Conservation (phyloP, 2,888 invertebrate genomes). For the Muschampia plurimacula region DNA sequence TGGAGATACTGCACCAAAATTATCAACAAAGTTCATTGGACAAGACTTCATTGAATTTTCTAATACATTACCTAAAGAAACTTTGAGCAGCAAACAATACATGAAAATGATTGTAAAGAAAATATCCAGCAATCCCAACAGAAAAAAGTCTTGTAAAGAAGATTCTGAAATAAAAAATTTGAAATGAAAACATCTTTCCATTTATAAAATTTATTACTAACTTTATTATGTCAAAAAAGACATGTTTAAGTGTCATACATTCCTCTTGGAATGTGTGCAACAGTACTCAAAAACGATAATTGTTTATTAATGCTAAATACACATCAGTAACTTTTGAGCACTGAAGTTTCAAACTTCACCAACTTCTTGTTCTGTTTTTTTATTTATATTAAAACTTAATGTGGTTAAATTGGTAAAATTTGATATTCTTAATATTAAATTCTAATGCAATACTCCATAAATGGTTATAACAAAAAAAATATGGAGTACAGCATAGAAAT, state of each 20-base stretch:
- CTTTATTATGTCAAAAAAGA: slow-evolving; percentile 78
- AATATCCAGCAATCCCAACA: slow-evolving; percentile 73
- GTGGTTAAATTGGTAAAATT: slow-evolving; percentile 57
- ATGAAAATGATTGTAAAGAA: slow-evolving; percentile 75
- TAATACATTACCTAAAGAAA: slow-evolving; percentile 47
- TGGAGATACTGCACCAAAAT: slow-evolving; percentile 42
- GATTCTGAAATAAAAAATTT: slow-evolving; percentile 49
- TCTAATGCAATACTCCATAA: slow-evolving; percentile 53
- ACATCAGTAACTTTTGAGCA: slow-evolving; percentile 59
- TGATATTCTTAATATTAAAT: slow-evolving; percentile 56
- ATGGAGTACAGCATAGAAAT: slow-evolving; percentile 66
- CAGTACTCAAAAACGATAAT: slow-evolving; percentile 59
- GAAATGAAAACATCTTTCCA: slow-evolving; percentile 45
- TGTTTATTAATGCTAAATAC: slow-evolving; percentile 48
- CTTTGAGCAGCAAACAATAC: slow-evolving; percentile 56
- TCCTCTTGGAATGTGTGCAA: slow-evolving; percentile 69
- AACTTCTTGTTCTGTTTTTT: slow-evolving; percentile 42
- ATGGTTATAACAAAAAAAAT: slow-evolving; percentile 46
- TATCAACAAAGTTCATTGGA: slow-evolving; percentile 57
- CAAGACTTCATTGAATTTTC: slow-evolving; percentile 70
- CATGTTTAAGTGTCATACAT: slow-evolving; percentile 65
- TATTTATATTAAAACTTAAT: slow-evolving; percentile 38
- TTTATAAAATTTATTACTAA: slow-evolving; percentile 63
- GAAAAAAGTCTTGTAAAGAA: slow-evolving; percentile 53
- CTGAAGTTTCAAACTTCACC: slow-evolving; percentile 61